These are phyloP conservation scores for Drosophila suzukii DNA, from an alignment of 1,140 invertebrate genomes.

Conservation along the genomic window DNA sequence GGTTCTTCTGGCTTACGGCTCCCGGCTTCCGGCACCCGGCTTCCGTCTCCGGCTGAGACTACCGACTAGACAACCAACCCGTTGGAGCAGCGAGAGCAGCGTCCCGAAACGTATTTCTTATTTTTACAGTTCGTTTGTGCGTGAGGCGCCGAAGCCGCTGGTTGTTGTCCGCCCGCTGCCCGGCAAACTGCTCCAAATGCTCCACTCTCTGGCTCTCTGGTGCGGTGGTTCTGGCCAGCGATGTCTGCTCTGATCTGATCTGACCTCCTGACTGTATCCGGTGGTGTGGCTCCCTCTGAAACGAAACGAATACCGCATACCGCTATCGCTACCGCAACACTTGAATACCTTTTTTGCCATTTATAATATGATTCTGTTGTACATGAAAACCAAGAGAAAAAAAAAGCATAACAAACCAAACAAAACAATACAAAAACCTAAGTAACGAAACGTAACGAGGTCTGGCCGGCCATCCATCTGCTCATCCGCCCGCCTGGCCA, in stretches of 20 bases:
- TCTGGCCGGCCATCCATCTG: conserved; percentile 45
- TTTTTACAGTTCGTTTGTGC: conserved; percentile 75
- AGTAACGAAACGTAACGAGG: conserved; percentile 30
- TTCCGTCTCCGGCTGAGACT: conserved; percentile 32
- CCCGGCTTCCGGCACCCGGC: conserved; percentile 22
- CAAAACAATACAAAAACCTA: conserved; percentile 25
- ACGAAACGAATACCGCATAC: conserved; percentile 11
- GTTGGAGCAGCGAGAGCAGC: conserved; percentile 53
- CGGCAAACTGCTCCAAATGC: conserved; percentile 56
- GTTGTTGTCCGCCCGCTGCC: conserved; percentile 43
- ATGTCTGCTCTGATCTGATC: conserved; percentile 55
- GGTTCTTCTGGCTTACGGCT: conserved; percentile 32
- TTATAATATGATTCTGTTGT: conserved; percentile 44
- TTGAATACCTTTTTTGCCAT: conserved; percentile 45
- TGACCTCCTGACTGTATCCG: conserved; percentile 52
- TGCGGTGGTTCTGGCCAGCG: conserved; percentile 52
- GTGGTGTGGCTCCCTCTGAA: conserved; percentile 38
- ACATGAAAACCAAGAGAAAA: conserved; percentile 18
- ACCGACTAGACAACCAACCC: conserved; percentile 46
- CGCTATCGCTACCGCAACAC: conserved; percentile 24
- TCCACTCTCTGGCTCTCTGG: conserved; percentile 55
- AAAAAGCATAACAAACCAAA: conserved; percentile 2
- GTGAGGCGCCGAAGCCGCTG: conserved; percentile 48
- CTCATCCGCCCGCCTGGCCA: conserved; percentile 49
- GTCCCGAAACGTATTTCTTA: conserved; percentile 74